phyloP scores from a whole-genome alignment of 1,140 invertebrate genomes.

The Dufourea novaeangliae region DNA sequence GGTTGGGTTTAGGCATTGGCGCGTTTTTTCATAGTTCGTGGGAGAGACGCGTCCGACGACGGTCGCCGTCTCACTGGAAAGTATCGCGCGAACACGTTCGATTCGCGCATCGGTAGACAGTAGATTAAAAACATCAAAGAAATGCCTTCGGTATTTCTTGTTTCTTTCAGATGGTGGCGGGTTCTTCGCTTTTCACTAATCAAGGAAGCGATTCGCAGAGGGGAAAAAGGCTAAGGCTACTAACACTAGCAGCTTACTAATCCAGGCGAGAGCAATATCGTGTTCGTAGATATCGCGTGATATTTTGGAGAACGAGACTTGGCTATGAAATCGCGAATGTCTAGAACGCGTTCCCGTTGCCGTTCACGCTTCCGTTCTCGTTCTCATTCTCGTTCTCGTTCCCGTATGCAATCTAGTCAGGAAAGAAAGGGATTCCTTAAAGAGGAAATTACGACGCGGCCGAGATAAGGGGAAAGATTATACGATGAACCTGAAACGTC shows the following conservation, averaged over 20 bases:
- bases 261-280: background rate
- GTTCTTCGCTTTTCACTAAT: constrained; percentile 71
- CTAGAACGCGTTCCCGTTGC: background rate
- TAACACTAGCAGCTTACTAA: constrained; percentile 47
- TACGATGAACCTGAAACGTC: constrained; percentile 1
- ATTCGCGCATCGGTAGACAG: background rate
- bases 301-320: background rate
- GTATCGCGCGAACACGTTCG: background rate
- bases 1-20: background rate
- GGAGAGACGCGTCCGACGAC: too few relatives aligned
- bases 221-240: constrained; percentile 46
- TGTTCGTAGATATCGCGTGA: background rate
- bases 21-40: background rate
- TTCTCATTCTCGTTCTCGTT: background rate
- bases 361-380: background rate
- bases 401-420: constrained; percentile 42
- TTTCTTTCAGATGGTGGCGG: constrained; percentile 80
- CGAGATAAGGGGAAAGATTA: constrained; percentile 39
- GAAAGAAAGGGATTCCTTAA: constrained; percentile 21
- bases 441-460: constrained; percentile 35
- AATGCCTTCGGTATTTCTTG: constrained; percentile 70
- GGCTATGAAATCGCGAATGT: constrained; percentile 8
- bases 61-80: background rate
- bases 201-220: constrained; percentile 56
- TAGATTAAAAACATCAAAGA: constrained; percentile 53